Base-by-base conservation (phyloP, 2,797 vertebrate genomes). In the Sebastes cheni region DNA sequence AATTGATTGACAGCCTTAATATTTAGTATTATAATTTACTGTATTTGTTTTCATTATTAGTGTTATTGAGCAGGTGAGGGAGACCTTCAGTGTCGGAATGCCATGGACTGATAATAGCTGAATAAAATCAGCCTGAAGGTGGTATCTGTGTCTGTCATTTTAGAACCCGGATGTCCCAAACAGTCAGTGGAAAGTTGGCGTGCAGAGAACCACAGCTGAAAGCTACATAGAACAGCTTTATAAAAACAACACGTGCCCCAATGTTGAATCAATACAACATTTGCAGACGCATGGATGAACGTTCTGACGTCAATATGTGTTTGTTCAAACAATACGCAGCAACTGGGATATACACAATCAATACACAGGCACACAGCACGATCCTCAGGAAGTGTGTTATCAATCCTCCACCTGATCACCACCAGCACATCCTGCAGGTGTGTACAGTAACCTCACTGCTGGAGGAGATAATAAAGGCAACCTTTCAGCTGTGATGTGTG, bases 121-220 rank as follows among this genome's bases (percentile, higher is more conserved):
- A 25, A 55, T 46, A 3, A 50, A 20, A 50, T 30, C 36, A 50
- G 8, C 22, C 10, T 55, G 25, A 50, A 2, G 2, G 14, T 3
- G 6, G 3, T 52, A 58, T 61, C 18, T 2, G 3, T 55, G 13
- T 27, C 3, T 58, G 27, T 34, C 55, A 25, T 66, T 67, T n/a
- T 2, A 22, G 29, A 34, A 10, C 2, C 6, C 1, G 6, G 58
- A 4, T 3, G 34, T 18, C 18, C 18, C 25, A 54, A 23, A 68
- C 10, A 42, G 20, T 50, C 52, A 2, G 54, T 75, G 82, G 88
- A 89, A 87, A 81, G 62, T 79, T 85, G 72, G 72, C 34, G 0
- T 32, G 55, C 20, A 62, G 39, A 8, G 13, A 32, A 8, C 10
- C 67, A 12, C 59, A 39, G 20, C 16, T 25, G 22, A 39, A 64